Percentiles rank a stretch among this genome's conserved stretches.
Conservation (phyloP, 2,888 invertebrate genomes). For the Plusia festucae region DNA sequence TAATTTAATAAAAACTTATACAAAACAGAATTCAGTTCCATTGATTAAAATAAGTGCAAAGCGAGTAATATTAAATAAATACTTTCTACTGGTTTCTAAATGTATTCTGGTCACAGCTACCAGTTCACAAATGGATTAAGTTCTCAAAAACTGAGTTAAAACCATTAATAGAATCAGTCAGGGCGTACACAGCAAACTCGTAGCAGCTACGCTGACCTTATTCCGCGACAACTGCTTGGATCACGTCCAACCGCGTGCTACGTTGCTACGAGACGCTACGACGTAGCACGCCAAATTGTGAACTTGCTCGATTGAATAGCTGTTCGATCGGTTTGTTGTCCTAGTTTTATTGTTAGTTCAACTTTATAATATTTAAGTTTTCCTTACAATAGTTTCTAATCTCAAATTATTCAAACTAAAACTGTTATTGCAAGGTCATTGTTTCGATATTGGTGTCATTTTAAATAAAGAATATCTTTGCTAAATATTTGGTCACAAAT, state of each 20-base stretch:
- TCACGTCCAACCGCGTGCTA: constrained; percentile 36
- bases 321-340: neutral
- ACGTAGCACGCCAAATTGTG: constrained; percentile 25
- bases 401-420: neutral
- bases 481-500: neutral
- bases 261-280: constrained; percentile 31
- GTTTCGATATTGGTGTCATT: neutral
- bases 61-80: neutral
- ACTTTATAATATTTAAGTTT: neutral
- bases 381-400: neutral
- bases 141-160: constrained; percentile 11
- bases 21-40: too few relatives aligned
- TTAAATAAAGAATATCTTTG: neutral
- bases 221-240: constrained; percentile 37
- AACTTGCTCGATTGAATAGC: constrained; percentile 22
- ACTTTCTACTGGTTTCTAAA: neutral
- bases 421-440: neutral
- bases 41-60: too few relatives aligned
- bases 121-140: neutral
- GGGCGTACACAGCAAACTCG: constrained; percentile 12
- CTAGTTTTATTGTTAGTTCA: neutral
- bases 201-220: constrained; percentile 44
- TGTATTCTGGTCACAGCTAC: neutral
- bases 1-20: too few relatives aligned
- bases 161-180: neutral